Evolutionary conservation across 2,888 invertebrate species (phyloP), one percentile per base, ranked within the genome.

Genomic region (Bombylius major): DNA sequence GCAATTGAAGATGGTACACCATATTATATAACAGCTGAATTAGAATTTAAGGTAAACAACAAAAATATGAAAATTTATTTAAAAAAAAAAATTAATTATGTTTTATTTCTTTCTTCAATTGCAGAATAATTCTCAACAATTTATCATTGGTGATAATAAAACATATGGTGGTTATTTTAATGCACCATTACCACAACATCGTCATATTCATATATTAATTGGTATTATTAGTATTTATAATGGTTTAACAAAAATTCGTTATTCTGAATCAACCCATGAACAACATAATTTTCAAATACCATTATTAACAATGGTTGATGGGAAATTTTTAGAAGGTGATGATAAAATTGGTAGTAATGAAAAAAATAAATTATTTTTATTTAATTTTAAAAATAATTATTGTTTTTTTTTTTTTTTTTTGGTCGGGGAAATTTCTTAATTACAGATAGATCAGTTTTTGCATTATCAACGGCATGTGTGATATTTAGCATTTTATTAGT

Each of bases 11-110:
- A 85, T 59, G 86, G 84, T 1, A 70, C 84, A 5, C 82, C 84
- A 4, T 92, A 89, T 69, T 94, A 94, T 67, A 84, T 93, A 39
- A 80, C 90, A 7, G 93, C 89, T 1, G 87, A 90, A 70, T 73
- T 94, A 58, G 79, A 82, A 55, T 82, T 85, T 32, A 48, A 51
- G 36, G 55, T 55, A 51, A 34, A 23, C 1, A 23, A 23, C 1
- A 23, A 23, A 34, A 44, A 33, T 13, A 2, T n/a, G 5, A 51
- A 32, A 39, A 39, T 8, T 39, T 39, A 39, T 39, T 39, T 39
- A 8, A 39, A 9, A 9, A 39, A 3, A 9, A 39, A 9, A 39
- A 7, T 39, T 11, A 7, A 11, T 11, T 3, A 39, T 9, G 3
- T 39, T 39, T 23, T 23, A 23, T 3, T 23, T 23, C 23, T 23